Base-by-base conservation (phyloP, 2,113 vertebrate genomes). In the Miniopterus natalensis region DNA sequence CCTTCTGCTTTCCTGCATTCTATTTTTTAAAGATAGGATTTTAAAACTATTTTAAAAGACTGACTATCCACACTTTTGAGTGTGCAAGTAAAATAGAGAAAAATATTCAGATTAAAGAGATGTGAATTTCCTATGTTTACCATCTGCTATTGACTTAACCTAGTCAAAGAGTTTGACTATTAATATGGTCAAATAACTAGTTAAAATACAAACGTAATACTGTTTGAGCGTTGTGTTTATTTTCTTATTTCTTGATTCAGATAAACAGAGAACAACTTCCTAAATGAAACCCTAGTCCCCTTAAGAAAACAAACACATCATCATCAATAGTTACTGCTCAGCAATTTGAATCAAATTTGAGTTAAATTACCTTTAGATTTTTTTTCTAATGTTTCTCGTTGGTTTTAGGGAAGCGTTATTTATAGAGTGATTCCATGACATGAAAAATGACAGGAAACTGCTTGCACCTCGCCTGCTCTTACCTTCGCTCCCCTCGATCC, bases 31-130 rank as follows among this genome's bases (percentile, higher is more conserved):
- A 81, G 49, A 4, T 49, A 47, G 1, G 4, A n/a, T 65, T 84
- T 75, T 71, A 42, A 81, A 47, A 31, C 7, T n/a, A 84, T 27
- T 27, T 42, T 71, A 75, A 45, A 40, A 47, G 59, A 2, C n/a
- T 45, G 9, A 63, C 47, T 84, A 23, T 65, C 45, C 20, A 15
- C 55, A 74, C 57, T 90, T 55, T 88, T 75, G 36, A 49, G 11
- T 70, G 14, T 87, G 42, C 90, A 73, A 83, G 85, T 88, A 61
- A 92, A 42, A 77, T 53, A 68, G 51, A 70, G 70, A 51, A 79
- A 71, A 86, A 57, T 45, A 70, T 49, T 81, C 45, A 40, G 1
- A 79, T 92, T 49, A 77, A 84, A 84, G 5, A 17, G 9, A 23
- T 42, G 8, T 83, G 14, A 53, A 45, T 49, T 61, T 92, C 25